Evolutionary conservation across 1,140 invertebrate genomes (phyloP).

Genomic region (Diorhabda sublineata): DNA sequence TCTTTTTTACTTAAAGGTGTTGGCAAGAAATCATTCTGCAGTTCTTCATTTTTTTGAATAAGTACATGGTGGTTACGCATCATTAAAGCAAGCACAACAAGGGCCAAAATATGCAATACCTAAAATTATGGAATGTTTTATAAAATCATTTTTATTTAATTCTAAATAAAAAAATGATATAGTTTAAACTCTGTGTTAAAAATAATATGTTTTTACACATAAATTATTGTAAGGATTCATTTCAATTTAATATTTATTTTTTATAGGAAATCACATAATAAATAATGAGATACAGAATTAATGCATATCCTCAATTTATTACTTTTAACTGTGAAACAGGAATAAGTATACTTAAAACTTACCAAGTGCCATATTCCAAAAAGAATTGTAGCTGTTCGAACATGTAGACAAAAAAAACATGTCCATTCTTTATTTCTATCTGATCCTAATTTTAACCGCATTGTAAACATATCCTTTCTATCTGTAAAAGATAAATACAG

Average conservation of each 20-base stretch:
- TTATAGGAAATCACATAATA: no score
- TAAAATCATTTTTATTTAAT: no score
- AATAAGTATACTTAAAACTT: slow-evolving; percentile 41
- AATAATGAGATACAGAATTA: no score
- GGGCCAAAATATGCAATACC: slow-evolving; percentile 67
- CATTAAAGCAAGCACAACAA: slow-evolving; percentile 68
- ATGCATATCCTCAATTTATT: no score
- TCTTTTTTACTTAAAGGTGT: slow-evolving; percentile 66
- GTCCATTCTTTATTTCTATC: slow-evolving; percentile 65
- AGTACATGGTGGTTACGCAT: slow-evolving; percentile 60
- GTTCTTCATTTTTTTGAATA: slow-evolving; percentile 27
- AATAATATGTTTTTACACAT: slow-evolving; percentile 3
- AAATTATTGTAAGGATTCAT: background rate
- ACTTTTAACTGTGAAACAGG: no score
- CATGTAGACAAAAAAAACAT: slow-evolving; percentile 78
- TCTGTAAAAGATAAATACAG: background rate
- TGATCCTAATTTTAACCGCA: slow-evolving; percentile 60
- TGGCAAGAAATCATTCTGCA: slow-evolving; percentile 53
- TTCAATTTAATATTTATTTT: no score
- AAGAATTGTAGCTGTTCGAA: slow-evolving; percentile 74
- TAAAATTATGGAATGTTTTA: slow-evolving; percentile 39
- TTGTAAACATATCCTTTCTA: slow-evolving; percentile 53
- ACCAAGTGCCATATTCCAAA: slow-evolving; percentile 80
- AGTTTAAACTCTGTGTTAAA: background rate
- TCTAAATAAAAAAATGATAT: no score